Percentiles rank a stretch among this genome's conserved stretches.
phyloP scores from a whole-genome alignment of 2,113 vertebrate species.

The Syngnathus typhle region DNA sequence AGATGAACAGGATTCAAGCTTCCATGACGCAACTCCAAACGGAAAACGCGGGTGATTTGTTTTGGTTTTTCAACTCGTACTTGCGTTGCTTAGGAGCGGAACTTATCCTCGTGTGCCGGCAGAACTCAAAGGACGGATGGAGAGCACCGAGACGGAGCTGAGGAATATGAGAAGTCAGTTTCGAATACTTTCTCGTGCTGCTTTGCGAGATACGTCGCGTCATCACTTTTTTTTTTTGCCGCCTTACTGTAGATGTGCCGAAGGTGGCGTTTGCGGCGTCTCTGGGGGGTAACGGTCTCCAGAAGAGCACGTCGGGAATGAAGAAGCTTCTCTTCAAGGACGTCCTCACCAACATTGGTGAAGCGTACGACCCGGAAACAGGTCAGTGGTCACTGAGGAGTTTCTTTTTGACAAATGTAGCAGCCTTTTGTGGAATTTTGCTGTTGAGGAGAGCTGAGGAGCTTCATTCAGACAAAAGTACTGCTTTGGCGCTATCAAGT shows the following conservation, averaged over 20 bases:
- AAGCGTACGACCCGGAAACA: constrained; percentile 27
- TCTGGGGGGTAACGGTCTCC: constrained; percentile 27
- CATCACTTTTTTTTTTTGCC: background rate
- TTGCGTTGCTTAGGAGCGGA: background rate
- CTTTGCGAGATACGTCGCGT: background rate
- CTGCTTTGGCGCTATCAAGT: no score
- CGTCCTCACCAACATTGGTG: constrained; percentile 34
- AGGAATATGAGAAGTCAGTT: constrained; percentile 7
- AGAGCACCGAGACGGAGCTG: constrained; percentile 6
- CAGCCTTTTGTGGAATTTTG: no score
- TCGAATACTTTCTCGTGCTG: background rate
- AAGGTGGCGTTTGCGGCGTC: constrained; percentile 38
- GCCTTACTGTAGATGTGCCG: background rate
- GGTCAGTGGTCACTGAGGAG: background rate
- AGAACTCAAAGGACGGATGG: constrained; percentile 4
- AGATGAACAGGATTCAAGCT: constrained; percentile 3
- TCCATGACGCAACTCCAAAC: background rate
- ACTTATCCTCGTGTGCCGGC: background rate
- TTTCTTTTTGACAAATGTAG: no score
- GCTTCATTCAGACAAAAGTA: no score
- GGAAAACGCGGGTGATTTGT: constrained; percentile 1
- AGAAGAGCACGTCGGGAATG: background rate
- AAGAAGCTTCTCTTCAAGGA: constrained; percentile 30
- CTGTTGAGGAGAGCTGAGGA: no score
- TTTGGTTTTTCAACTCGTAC: background rate